Conservation (phyloP, 2,797 vertebrate species). For the Nannoperca obscura region DNA sequence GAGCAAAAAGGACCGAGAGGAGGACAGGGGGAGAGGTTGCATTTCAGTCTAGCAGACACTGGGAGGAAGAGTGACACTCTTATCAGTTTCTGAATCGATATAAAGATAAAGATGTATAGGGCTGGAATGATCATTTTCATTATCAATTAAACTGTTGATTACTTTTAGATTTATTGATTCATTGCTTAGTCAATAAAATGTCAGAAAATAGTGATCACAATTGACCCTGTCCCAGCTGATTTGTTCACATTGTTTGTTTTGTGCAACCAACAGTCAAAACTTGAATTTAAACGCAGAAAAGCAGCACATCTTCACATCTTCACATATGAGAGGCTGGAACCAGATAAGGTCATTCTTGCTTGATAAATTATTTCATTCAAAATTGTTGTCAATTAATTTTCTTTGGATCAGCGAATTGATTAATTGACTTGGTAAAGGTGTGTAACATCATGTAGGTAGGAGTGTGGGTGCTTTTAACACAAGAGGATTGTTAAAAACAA, state of each 20-base stretch:
- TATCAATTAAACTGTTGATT: constrained; percentile 19
- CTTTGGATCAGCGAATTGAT: neutral
- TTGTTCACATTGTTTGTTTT: constrained; percentile 4
- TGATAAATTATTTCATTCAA: neutral
- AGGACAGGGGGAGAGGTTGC: constrained; percentile 7
- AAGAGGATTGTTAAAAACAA: neutral
- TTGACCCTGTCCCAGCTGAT: neutral
- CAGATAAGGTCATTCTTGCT: neutral
- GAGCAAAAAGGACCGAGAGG: constrained; percentile 66
- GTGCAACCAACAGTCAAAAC: neutral
- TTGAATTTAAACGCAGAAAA: neutral
- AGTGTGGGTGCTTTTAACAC: neutral
- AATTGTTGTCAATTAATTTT: constrained; percentile 1
- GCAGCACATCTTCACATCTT: neutral
- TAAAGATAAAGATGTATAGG: constrained; percentile 19
- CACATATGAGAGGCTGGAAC: neutral
- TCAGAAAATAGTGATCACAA: neutral
- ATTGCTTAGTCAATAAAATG: constrained; percentile 11
- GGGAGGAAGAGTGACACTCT: constrained; percentile 6
- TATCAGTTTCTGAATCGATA: constrained; percentile 39
- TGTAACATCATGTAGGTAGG: neutral
- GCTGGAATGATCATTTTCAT: constrained; percentile 13
- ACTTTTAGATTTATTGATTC: constrained; percentile 21
- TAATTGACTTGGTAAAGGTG: neutral
- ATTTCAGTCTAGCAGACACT: constrained; percentile 17